A percentile compares a stretch with the other conserved stretches of the same genome.
These are phyloP conservation scores for Mustela nigripes DNA, from an alignment of 2,113 vertebrate species.

Conservation along the genomic window DNA sequence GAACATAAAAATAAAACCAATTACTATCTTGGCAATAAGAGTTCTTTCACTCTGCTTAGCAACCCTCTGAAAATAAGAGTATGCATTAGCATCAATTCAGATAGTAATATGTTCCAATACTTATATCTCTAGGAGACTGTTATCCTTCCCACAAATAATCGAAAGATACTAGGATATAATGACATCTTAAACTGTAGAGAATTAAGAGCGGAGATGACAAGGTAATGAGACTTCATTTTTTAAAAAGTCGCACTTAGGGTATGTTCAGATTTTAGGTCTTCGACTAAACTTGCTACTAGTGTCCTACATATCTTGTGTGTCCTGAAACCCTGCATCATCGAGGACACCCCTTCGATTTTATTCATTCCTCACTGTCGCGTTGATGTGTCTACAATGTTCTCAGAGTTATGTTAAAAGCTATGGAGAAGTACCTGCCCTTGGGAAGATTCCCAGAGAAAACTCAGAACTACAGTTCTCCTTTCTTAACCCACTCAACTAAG, in stretches of 20 bases:
- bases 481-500: not conserved
- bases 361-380: not conserved
- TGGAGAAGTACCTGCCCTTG: not conserved
- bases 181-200: constrained; percentile 45
- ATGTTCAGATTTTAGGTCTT: constrained; percentile 32
- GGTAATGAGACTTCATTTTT: not conserved
- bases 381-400: not conserved
- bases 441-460: constrained; percentile 21
- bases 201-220: constrained; percentile 14
- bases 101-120: constrained; percentile 10
- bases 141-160: constrained; percentile 35
- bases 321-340: not conserved
- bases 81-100: constrained; percentile 43
- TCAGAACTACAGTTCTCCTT: not conserved
- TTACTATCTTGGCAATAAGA: constrained; percentile 42
- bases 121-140: constrained; percentile 28
- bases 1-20: constrained; percentile 63
- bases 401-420: not conserved
- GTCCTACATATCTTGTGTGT: not conserved
- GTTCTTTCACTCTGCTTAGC: constrained; percentile 22
- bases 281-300: not conserved
- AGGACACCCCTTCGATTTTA: not conserved
- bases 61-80: constrained; percentile 59
- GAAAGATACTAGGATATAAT: not conserved
- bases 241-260: not conserved